Evolutionary conservation across 2,113 vertebrate species (phyloP).

Genomic region (Eonycteris spelaea): DNA sequence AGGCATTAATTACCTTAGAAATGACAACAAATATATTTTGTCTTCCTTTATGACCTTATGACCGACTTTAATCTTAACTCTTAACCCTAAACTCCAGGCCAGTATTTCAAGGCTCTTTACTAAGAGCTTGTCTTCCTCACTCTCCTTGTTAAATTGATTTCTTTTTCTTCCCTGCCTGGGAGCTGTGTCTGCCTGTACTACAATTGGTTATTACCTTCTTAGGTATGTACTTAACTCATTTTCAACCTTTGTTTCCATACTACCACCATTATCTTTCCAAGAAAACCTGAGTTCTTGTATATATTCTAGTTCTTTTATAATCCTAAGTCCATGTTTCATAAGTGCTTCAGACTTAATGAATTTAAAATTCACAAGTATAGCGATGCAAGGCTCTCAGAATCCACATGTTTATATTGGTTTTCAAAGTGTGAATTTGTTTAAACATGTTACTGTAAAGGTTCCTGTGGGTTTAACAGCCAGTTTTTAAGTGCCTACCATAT

Average conservation of each 20-base stretch:
- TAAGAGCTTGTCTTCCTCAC: neutral
- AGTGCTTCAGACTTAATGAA: neutral
- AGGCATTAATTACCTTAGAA: neutral
- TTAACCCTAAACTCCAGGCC: neutral
- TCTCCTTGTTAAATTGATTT: neutral
- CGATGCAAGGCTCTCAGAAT: neutral
- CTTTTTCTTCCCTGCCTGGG: neutral
- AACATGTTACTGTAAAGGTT: neutral
- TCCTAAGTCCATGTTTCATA: neutral
- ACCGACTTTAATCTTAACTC: neutral
- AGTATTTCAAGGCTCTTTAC: conserved; percentile 19
- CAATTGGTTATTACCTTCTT: neutral
- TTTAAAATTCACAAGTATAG: neutral
- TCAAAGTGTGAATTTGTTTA: conserved; percentile 17
- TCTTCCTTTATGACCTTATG: neutral
- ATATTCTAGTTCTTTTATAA: neutral
- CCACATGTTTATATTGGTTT: neutral
- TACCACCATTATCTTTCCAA: neutral
- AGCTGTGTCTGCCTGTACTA: neutral
- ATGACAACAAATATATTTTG: neutral
- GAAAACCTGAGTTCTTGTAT: neutral
- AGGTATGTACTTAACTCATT: neutral
- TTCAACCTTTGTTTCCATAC: conserved; percentile 5
- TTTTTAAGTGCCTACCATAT: neutral
- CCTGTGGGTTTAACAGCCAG: neutral